Evolutionary conservation across 2,113 vertebrate species (phyloP), one percentile per base, ranked within the genome.

Genomic region (Ictalurus punctatus): DNA sequence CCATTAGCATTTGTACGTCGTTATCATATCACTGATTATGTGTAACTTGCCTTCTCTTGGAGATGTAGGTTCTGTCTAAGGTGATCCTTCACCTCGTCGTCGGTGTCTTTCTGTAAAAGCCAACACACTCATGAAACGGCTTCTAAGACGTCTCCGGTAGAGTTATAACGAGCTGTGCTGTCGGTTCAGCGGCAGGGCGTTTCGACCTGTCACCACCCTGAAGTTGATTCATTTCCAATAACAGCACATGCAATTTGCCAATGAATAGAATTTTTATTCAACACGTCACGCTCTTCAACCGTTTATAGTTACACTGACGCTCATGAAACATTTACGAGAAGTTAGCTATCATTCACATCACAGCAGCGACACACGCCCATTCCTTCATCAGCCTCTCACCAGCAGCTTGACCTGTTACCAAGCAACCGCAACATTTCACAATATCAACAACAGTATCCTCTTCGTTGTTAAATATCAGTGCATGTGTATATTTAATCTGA

Each of bases 41-140:
- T 44, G 14, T 27, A 59, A 37, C 54, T 95, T 94, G 98, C 98
- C 96, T 99, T 99, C 90, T 98, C 98, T 90, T 97, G 98, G 86
- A 99, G 95, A 92, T 99, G 98, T 85, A 99, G 95, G 92, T 99
- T 99, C 91, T 96, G 97, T 71, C 95, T 95, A 91, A 99, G 87
- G 83, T 99, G 95, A 67, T 99, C 97, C 94, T 96, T 99, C 91
- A 99, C 98, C 93, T 99, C 98, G n/a, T 99, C 98, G 86, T 99
- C 98, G 14, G 97, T 99, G 91, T 99, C 98, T 94, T 95, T 98
- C 98, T 99, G 94, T 91, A 91, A 88, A 95, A 93, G 27, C 54
- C n/a, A 89, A 6, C 3, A 44, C 27, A 34, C 34, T 85, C 21
- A 86, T 48, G 8, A 89, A 0, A 88, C 6, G 61, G 25, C 17